phyloP scores from a whole-genome alignment of 2,797 vertebrate genomes.

The Threskiornis aethiopicus region DNA sequence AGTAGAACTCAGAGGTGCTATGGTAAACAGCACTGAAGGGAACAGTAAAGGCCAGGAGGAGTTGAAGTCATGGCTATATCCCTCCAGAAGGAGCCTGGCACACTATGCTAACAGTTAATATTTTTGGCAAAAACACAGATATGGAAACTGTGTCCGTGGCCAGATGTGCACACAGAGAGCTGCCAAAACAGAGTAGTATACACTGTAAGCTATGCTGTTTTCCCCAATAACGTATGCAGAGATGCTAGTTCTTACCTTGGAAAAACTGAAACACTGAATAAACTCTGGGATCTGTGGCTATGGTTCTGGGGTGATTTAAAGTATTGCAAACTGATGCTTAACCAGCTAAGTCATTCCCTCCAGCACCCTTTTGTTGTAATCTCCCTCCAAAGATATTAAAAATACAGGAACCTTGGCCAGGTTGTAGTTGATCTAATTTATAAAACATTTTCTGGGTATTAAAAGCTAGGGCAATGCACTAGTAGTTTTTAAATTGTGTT shows the following conservation, averaged over 20 bases:
- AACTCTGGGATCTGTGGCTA: neutral
- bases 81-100: conserved; percentile 20
- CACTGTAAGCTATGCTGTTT: neutral
- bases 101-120: neutral
- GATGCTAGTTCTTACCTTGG: neutral
- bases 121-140: conserved; percentile 35
- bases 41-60: neutral
- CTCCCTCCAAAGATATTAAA: conserved; percentile 47
- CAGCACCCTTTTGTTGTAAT: conserved; percentile 32
- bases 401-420: conserved; percentile 37
- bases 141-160: conserved; percentile 17
- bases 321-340: neutral
- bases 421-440: conserved; percentile 60
- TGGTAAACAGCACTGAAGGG: neutral
- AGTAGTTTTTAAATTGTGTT: conserved; percentile 45
- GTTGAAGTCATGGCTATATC: neutral
- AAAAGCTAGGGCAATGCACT: conserved; percentile 19
- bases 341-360: conserved; percentile 26
- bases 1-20: neutral
- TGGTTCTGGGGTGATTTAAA: neutral
- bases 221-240: neutral
- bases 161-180: conserved; percentile 29
- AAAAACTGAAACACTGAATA: conserved; percentile 21
- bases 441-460: conserved; percentile 42
- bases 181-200: neutral